phyloP scores from a whole-genome alignment of 2,113 vertebrate genomes.

The Percina caprodes region DNA sequence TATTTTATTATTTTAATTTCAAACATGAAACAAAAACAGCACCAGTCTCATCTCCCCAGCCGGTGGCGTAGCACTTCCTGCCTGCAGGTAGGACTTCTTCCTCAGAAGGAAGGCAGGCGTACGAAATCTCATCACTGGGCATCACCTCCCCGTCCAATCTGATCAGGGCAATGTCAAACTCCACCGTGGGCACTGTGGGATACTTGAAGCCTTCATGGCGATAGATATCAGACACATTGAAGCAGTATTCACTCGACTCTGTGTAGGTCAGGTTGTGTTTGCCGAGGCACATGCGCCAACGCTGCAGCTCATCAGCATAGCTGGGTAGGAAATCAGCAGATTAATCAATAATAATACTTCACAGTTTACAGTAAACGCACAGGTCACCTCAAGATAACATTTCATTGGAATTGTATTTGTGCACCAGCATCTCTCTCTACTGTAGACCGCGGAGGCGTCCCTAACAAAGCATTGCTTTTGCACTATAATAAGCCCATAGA shows the following conservation, averaged over 20 bases:
- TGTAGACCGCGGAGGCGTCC: conserved; percentile 24
- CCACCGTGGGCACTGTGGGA: conserved; percentile 81
- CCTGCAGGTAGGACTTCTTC: conserved; percentile 76
- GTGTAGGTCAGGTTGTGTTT: conserved; percentile 85
- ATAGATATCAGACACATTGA: conserved; percentile 76
- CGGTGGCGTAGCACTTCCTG: conserved; percentile 83
- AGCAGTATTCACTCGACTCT: conserved; percentile 77
- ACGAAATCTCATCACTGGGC: conserved; percentile 69
- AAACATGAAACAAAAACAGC: conserved; percentile 19
- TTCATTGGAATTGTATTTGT: background rate
- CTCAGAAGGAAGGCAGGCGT: conserved; percentile 80
- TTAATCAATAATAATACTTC: background rate
- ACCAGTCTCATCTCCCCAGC: conserved; percentile 86
- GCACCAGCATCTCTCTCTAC: conserved; percentile 27
- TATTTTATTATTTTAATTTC: background rate
- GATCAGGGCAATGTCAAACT: conserved; percentile 85
- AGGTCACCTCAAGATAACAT: background rate
- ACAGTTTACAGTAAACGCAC: background rate
- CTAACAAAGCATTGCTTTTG: conserved; percentile 39
- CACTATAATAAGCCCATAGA: conserved; percentile 28
- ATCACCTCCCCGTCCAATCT: conserved; percentile 77
- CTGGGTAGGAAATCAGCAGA: conserved; percentile 56
- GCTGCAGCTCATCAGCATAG: conserved; percentile 83
- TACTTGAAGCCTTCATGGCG: conserved; percentile 83
- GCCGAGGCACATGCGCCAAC: conserved; percentile 85